These are phyloP conservation scores for Megaustenia siamemsis DNA, from an alignment of 2,888 invertebrate species.

Conservation along the genomic window DNA sequence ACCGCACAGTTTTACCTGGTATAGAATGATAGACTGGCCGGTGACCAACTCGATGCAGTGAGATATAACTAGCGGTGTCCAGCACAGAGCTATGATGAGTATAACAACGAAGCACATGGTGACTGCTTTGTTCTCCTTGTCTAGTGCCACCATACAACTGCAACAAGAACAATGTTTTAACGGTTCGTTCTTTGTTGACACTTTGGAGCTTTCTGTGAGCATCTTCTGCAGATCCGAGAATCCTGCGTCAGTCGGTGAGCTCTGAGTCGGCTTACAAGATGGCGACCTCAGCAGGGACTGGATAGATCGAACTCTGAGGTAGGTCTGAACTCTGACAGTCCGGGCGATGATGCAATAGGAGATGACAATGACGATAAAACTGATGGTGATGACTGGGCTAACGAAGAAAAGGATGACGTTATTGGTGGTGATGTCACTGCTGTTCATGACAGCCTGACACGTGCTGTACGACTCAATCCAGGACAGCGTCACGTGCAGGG, in stretches of 20 bases:
- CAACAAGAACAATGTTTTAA: slow-evolving; percentile 57
- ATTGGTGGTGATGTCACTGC: slow-evolving; percentile 61
- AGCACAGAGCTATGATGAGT: slow-evolving; percentile 69
- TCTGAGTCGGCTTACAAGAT: not conserved
- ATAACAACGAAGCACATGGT: slow-evolving; percentile 72
- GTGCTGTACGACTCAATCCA: slow-evolving; percentile 64
- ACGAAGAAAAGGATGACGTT: slow-evolving; percentile 71
- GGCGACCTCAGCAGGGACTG: slow-evolving; percentile 36
- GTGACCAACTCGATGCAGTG: slow-evolving; percentile 67
- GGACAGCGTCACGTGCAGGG: slow-evolving; percentile 65
- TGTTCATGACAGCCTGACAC: slow-evolving; percentile 67
- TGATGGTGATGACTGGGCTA: slow-evolving; percentile 65
- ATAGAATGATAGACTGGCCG: slow-evolving; percentile 71
- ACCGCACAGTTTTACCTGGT: slow-evolving; percentile 74
- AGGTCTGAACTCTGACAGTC: slow-evolving; percentile 62
- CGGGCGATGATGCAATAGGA: slow-evolving; percentile 68
- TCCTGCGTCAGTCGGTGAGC: not conserved
- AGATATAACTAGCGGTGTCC: slow-evolving; percentile 71
- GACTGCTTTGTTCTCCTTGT: slow-evolving; percentile 68
- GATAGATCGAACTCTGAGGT: slow-evolving; percentile 33
- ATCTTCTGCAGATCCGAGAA: slow-evolving; percentile 36
- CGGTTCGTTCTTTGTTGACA: not conserved
- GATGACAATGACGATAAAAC: slow-evolving; percentile 63
- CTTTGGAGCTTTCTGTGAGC: slow-evolving; percentile 8
- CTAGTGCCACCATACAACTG: slow-evolving; percentile 59